phyloP scores from a whole-genome alignment of 2,113 vertebrate genomes.

The Myotis lucifugus region DNA sequence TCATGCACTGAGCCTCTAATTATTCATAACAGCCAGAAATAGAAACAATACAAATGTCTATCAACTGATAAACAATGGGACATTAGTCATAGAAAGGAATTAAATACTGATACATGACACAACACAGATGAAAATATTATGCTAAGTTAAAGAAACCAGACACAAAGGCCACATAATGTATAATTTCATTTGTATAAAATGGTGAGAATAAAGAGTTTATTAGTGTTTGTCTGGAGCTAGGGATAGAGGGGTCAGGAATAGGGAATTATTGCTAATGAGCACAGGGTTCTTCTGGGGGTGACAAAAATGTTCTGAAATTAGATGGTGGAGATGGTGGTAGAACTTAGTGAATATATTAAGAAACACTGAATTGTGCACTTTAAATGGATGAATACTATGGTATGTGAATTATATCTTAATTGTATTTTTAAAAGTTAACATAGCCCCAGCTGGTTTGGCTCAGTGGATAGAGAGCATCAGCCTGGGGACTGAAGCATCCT shows the following conservation, averaged over 20 bases:
- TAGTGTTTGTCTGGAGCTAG: neutral
- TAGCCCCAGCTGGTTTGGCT: neutral
- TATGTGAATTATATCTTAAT: neutral
- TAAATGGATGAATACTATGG: neutral
- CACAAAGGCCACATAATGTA: neutral
- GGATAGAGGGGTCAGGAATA: neutral
- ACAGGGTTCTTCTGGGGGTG: neutral
- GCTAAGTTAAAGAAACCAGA: neutral
- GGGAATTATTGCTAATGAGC: neutral
- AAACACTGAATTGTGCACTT: neutral
- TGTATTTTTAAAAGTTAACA: neutral
- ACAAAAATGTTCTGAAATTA: neutral
- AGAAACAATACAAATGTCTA: neutral
- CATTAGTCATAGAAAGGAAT: neutral
- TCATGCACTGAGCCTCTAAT: no score
- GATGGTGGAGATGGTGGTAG: neutral
- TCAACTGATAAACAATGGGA: neutral
- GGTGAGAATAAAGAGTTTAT: neutral
- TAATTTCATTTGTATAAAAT: neutral
- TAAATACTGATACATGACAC: neutral
- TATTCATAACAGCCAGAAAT: neutral
- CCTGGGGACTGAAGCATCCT: no score
- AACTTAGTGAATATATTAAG: constrained; percentile 22
- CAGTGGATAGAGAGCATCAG: no score
- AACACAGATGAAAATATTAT: neutral